Base-by-base conservation (phyloP, 1,140 invertebrate species). In the Halyomorpha halys region DNA sequence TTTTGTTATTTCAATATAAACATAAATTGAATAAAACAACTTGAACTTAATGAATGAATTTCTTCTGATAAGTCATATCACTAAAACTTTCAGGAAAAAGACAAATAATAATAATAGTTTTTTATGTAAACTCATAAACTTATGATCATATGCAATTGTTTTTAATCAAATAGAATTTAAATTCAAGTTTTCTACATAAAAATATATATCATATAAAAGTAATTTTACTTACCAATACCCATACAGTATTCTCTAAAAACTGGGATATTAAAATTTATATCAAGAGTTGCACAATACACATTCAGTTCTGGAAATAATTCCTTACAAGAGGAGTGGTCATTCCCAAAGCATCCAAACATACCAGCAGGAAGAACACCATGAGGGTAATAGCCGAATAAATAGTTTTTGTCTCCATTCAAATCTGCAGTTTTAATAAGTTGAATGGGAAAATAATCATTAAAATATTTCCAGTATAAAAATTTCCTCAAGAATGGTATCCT, bases 371-470 rank as follows among this genome's bases (percentile, higher is more conserved):
- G 76, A 15, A 96, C 79, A 1, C 94, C 94, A 74, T 98, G 94
- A 1, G 94, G 94, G 76, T 93, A 94, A 61, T 82, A 84, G 2
- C 87, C 87, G 66, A 96, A 83, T 3, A 97, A 78, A 72, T 97
- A 97, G 73, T 93, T 94, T 67, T 78, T 84, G 8, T 80, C 78
- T 1, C 90, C 83, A 71, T 89, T 83, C 45, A 96, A 73, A 13
- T 94, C 90, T 0, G 76, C 79, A 0, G 90, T 91, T 74, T 93
- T 94, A 0, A 90, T 81, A 13, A 96, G 73, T 61, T 83, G 83
- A 5, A 93, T 74, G 0, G 94, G 94, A 73, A 95, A 97, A 73
- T 91, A 97, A 67, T 86, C 80, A 11, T 82, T 75, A 72, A 86
- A 88, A 71, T 88, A 82, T 21, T 78, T 77, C 86, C 89, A 91